Evolutionary conservation across 1,140 invertebrate species (phyloP), one percentile per base, ranked within the genome.

Genomic region (Trigoniulus corallinus): DNA sequence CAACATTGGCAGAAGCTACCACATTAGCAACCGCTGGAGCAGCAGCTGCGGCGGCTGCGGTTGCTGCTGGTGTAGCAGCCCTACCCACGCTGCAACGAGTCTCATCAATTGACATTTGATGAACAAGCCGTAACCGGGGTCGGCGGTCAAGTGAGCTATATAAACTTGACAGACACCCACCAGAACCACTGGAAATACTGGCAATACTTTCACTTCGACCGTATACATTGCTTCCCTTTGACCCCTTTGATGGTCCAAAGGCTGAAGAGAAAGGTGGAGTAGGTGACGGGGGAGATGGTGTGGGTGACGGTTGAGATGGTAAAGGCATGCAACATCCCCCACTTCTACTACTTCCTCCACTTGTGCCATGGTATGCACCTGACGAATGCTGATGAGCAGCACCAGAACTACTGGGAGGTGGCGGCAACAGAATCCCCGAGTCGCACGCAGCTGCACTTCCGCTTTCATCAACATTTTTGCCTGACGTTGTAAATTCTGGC

Each of bases 81-180:
- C 52, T 50, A 37, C 51, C 51, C 39, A 52, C 54, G 12, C 53
- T 49, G 39, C 45, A 50, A 2, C 54, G 52, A 4, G 56, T 56
- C 41, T 59, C 58, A 43, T 59, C 58, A 29, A 59, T 53, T 2
- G 58, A 59, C 25, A 59, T 47, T 46, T 59, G 58, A 50, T 59
- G 58, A 2, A 59, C 51, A 12, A 59, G 47, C n/a, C 53, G 43
- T 20, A 58, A 51, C 18, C 56, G 56, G 34, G 52, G 54, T 44
- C 54, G 50, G n/a, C 54, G 51, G 18, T 45, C 53, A 20, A 59
- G 42, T 42, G 54, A 54, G 21, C 51, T 53, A 52, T 59, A 59
- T 13, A 59, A 45, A 21, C 58, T 56, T 2, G 50, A 51, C 3
- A 51, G 50, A 23, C 50, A 51, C 7, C 50, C 50, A 23, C 48